Base-by-base conservation (phyloP, 2,113 vertebrate genomes). In the Erythrocebus patas region DNA sequence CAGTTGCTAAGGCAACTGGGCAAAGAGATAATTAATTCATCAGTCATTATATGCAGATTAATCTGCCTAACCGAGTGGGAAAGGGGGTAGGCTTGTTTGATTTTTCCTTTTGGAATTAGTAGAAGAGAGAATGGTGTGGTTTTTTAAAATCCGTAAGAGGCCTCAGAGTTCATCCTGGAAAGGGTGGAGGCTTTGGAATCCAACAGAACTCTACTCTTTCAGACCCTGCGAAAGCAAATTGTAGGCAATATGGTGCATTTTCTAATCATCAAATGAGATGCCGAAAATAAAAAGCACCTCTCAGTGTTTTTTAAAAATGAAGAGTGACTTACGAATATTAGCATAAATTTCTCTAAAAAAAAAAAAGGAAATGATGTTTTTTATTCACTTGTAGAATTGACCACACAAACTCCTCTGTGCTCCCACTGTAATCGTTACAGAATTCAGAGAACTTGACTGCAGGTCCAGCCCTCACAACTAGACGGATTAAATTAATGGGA, bases 1-100 rank as follows among this genome's bases (percentile, higher is more conserved):
- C 84, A 94, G 97, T 98, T 97, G 66, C 97, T 88, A 97, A 81
- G 96, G 96, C 95, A 98, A 98, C 97, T 89, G 45, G 57, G 88
- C 27, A 48, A 88, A 89, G 97, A 96, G 95, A 93, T 97, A 96
- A 98, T 95, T 85, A 96, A 97, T 96, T 95, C 96, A 64, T 18
- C 94, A 95, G 75, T 95, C 92, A 96, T 96, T 89, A 95, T 82
- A 92, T 95, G 96, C 95, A 98, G 97, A 97, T 97, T 87, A 96
- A 95, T 80, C 93, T 92, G 89, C 64, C 84, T 88, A 55, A 45
- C 45, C 27, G 38, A 43, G 87, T 88, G 92, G 84, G 84, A 81
- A 87, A 55, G 68, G 92, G 88, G 72, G 64, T 66, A 66, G 23
- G 64, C 40, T 92, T 79, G 30, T 91, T 91, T 59, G 16, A n/a